Evolutionary conservation across 2,888 invertebrate species (phyloP).

Genomic region (Priocnemis perturbator): DNA sequence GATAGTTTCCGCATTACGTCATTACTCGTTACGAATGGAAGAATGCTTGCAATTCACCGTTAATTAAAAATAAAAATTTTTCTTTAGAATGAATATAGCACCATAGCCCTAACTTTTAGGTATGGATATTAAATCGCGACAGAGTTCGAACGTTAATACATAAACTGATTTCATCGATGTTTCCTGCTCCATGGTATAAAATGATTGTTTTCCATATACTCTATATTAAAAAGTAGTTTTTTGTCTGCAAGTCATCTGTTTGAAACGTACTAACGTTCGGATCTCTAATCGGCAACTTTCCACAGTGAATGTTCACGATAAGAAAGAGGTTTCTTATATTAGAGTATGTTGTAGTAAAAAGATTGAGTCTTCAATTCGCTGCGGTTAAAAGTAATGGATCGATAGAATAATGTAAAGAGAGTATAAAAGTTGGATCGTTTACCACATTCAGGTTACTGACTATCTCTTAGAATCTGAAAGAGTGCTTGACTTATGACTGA

Average conservation of each 20-base stretch:
- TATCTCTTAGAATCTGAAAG: slow-evolving; percentile 31
- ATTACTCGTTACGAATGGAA: too few relatives aligned
- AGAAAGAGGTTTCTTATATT: slow-evolving; percentile 1
- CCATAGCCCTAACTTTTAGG: slow-evolving; percentile 39
- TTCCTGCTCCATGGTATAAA: too few relatives aligned
- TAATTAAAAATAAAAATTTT: slow-evolving; percentile 35
- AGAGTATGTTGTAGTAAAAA: slow-evolving; percentile 5
- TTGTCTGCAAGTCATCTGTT: too few relatives aligned
- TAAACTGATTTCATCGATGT: slow-evolving; percentile 13
- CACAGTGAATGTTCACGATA: background rate
- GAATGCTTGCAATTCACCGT: slow-evolving; percentile 3
- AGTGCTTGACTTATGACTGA: slow-evolving; percentile 28
- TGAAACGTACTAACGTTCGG: too few relatives aligned
- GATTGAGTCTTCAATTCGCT: slow-evolving; percentile 15
- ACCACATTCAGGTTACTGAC: slow-evolving; percentile 20
- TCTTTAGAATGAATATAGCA: slow-evolving; percentile 35
- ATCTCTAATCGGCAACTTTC: too few relatives aligned
- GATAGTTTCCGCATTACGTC: too few relatives aligned
- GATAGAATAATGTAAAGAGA: slow-evolving; percentile 19
- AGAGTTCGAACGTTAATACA: slow-evolving; percentile 31
- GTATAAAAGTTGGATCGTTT: slow-evolving; percentile 40
- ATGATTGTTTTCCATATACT: too few relatives aligned
- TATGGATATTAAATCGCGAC: slow-evolving; percentile 22
- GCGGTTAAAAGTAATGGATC: slow-evolving; percentile 3
- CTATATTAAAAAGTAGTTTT: too few relatives aligned